These are phyloP conservation scores for Macaca nemestrina DNA, from an alignment of 2,113 vertebrate species.

Conservation along the genomic window DNA sequence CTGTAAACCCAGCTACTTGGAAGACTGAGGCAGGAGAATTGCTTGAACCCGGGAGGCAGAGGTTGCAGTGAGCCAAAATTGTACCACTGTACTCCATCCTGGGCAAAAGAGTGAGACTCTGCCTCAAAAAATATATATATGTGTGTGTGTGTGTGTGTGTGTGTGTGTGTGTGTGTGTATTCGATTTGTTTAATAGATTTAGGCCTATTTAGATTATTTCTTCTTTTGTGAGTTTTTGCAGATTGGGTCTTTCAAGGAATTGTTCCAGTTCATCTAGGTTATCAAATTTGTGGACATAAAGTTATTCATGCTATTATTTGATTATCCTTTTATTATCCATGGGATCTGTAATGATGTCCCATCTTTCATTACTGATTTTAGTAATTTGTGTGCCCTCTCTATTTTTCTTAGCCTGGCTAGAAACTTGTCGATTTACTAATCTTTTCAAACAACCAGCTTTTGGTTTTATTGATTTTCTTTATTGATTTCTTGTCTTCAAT, in stretches of 20 bases:
- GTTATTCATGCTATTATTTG: neutral
- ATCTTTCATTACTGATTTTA: neutral
- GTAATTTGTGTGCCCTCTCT: neutral
- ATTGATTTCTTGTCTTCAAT: neutral
- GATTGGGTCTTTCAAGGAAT: neutral
- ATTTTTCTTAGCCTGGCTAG: neutral
- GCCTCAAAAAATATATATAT: too few relatives aligned
- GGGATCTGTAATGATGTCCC: neutral
- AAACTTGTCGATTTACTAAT: neutral
- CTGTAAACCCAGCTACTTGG: too few relatives aligned
- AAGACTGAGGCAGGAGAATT: too few relatives aligned
- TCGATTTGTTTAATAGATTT: neutral
- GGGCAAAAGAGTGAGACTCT: too few relatives aligned
- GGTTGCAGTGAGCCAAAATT: too few relatives aligned
- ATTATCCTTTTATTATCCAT: neutral
- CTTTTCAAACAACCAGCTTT: neutral
- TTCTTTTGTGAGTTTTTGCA: neutral
- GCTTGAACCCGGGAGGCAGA: too few relatives aligned
- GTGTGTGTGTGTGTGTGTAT: too few relatives aligned
- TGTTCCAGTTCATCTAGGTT: neutral
- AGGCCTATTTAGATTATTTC: neutral
- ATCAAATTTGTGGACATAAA: neutral
- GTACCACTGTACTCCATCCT: too few relatives aligned
- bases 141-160: fast-evolving
- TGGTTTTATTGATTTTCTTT: neutral